phyloP scores from a whole-genome alignment of 2,888 invertebrate genomes.

The Drosophila phalerata region DNA sequence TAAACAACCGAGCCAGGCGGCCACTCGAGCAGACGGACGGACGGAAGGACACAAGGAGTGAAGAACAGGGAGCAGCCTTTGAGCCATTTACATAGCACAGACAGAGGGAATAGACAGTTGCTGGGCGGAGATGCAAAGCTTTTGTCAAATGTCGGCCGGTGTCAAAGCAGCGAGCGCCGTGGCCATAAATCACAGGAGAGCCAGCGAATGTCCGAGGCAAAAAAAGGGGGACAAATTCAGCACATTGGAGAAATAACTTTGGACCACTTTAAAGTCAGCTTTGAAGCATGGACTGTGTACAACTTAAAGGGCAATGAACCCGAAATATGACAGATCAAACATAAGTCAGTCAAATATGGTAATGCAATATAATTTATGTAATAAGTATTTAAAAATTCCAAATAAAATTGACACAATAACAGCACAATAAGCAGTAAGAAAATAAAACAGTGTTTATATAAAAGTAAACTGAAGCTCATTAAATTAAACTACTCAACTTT shows the following conservation, averaged over 20 bases:
- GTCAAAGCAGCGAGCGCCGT: slow-evolving; percentile 75
- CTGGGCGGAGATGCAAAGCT: slow-evolving; percentile 52
- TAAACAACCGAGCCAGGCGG: slow-evolving; percentile 70
- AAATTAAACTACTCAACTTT: not conserved
- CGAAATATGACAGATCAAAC: not conserved
- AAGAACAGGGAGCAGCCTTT: slow-evolving; percentile 37
- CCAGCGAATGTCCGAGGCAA: slow-evolving; percentile 37
- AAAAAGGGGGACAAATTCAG: slow-evolving; percentile 19
- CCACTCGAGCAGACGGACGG: slow-evolving; percentile 21
- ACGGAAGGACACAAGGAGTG: not conserved
- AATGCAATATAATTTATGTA: not conserved
- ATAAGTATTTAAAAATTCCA: not conserved
- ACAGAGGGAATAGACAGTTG: not conserved
- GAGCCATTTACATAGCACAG: slow-evolving; percentile 65
- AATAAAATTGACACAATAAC: not conserved
- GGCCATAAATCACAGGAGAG: slow-evolving; percentile 75
- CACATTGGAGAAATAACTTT: slow-evolving; percentile 45
- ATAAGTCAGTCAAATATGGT: not conserved
- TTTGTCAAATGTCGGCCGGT: slow-evolving; percentile 82
- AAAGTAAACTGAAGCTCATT: too few species aligned
- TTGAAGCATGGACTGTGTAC: slow-evolving; percentile 6
- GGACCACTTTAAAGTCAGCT: slow-evolving; percentile 44
- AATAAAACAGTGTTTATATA: too few species aligned
- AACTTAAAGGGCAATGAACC: slow-evolving; percentile 62
- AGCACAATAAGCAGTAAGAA: too few species aligned